Base-by-base conservation (phyloP, 2,797 vertebrate genomes). In the Molothrus aeneus region DNA sequence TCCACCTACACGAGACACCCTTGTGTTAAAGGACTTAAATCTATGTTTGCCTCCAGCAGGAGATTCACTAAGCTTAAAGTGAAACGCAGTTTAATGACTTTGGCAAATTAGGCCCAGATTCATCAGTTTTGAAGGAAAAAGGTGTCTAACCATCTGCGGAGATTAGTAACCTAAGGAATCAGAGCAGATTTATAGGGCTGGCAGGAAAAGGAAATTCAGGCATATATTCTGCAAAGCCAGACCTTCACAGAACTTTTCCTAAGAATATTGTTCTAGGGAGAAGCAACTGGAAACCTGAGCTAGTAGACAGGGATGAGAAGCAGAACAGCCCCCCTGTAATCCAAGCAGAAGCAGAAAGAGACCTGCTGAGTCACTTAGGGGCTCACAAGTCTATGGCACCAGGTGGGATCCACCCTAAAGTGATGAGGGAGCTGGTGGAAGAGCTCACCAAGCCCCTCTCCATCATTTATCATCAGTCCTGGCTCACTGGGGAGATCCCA, bases 401-500 rank as follows among this genome's bases (percentile, higher is more conserved):
- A 43, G 28, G 36, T 36, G 22, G 12, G 18, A 68, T 68, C 63
- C 53, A 36, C 17, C 36, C 14, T 22, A 22, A 43, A 66, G 18
- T 18, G 17, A 43, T 24, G 36, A 51, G 8, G 38, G 32, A 34
- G 21, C 31, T 57, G 36, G 17, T 8, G 11, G 32, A 38, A 22
- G 45, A 75, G 18, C 12, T 68, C 3, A 0, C 24, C 22, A 22
- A 51, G 45, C 10, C 1, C 0, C 4, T 43, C 13, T 51, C 45
- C 9, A 11, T 45, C 14, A 51, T 34, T 75, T 28, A 19, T 16
- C 36, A 45, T 12, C 28, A 36, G 15, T 36, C 22, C 45, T 60
- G 18, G 9, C 22, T 36, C 18, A 28, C 22, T 21, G 17, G 15
- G 10, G 28, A 43, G 11, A 50, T 15, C 17, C 36, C 32, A 74